These are phyloP conservation scores for Pygmarrhopalites habei DNA, from an alignment of 1,140 invertebrate genomes.

Conservation along the genomic window DNA sequence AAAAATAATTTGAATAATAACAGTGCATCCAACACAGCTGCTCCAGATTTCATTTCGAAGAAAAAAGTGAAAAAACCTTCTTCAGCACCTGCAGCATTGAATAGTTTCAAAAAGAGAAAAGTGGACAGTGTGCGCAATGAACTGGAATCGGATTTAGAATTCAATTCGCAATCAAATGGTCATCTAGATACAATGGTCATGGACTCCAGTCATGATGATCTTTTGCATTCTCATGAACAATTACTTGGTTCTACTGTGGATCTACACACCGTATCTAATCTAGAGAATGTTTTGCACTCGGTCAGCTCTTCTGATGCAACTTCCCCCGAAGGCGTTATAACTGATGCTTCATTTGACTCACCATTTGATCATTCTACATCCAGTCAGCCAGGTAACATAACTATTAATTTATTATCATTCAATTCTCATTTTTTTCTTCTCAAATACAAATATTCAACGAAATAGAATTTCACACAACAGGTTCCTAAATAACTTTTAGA, in stretches of 20 bases:
- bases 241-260: neutral
- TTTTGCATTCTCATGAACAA: neutral
- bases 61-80: neutral
- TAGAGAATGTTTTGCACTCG: slow-evolving; percentile 27
- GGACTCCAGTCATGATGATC: too few species aligned
- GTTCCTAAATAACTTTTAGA: neutral
- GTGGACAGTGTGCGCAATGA: neutral
- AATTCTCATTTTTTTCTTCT: neutral
- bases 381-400: slow-evolving; percentile 33
- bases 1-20: too few species aligned
- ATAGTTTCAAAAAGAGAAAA: neutral
- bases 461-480: neutral
- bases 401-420: neutral
- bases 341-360: slow-evolving; percentile 34
- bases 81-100: neutral
- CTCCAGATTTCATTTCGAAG: too few species aligned
- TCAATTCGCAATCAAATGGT: too few species aligned
- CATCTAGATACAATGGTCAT: too few species aligned
- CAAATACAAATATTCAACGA: neutral
- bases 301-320: slow-evolving; percentile 22
- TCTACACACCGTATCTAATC: neutral
- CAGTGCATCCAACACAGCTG: too few species aligned
- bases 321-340: slow-evolving; percentile 28
- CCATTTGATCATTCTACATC: slow-evolving; percentile 33
- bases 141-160: too few species aligned